Evolutionary conservation across 2,888 invertebrate genomes (phyloP).

Genomic region (Crossocerus cetratus): DNA sequence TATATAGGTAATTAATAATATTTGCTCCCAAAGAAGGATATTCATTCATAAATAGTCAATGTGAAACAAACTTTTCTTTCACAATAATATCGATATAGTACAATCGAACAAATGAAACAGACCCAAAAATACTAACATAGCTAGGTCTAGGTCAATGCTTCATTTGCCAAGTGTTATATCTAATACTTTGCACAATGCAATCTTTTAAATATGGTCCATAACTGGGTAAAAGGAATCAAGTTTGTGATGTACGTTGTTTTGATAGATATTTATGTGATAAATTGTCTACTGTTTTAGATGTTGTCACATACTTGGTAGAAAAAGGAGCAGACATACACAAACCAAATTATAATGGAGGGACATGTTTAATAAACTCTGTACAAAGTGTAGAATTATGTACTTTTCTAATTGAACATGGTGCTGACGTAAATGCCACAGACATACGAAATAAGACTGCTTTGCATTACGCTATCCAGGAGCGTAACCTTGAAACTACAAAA

Average conservation of each 20-base stretch:
- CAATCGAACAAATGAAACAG: conserved; percentile 9
- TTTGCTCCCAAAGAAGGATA: not conserved
- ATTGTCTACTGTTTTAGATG: conserved; percentile 50
- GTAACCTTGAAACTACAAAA: conserved; percentile 89
- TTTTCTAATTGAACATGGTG: conserved; percentile 88
- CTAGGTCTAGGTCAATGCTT: conserved; percentile 63
- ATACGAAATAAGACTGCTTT: conserved; percentile 94
- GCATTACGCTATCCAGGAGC: conserved; percentile 94
- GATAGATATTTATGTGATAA: not conserved
- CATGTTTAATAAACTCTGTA: conserved; percentile 95
- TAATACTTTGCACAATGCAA: not conserved
- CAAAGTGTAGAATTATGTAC: conserved; percentile 90
- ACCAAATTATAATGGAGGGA: conserved; percentile 94
- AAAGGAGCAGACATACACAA: conserved; percentile 90
- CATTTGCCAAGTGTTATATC: conserved; percentile 46
- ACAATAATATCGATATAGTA: conserved; percentile 19
- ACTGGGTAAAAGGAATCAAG: not conserved
- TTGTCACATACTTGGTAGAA: conserved; percentile 85
- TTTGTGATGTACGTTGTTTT: not conserved
- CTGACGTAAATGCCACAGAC: conserved; percentile 90
- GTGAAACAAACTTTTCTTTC: conserved; percentile 5
- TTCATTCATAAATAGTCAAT: not conserved
- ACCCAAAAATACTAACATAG: conserved; percentile 30
- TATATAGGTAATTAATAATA: conserved; percentile 82
- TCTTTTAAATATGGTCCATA: not conserved